phyloP scores from a whole-genome alignment of 2,888 invertebrate genomes.

The Tridacna gigas region DNA sequence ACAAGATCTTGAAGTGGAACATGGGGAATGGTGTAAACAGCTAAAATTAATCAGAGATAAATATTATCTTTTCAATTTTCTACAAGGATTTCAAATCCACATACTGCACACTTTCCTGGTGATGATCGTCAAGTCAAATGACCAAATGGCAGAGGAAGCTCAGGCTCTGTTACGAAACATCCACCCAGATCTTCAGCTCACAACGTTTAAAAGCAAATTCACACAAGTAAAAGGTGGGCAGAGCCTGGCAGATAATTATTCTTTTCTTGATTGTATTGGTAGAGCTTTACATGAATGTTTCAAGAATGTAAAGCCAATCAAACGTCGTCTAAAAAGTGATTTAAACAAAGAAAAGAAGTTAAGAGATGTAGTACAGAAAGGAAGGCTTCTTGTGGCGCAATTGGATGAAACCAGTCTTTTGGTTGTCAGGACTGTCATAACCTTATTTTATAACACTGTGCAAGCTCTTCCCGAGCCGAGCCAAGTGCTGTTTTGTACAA shows the following conservation, averaged over 20 bases:
- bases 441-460: slow-evolving; percentile 64
- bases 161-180: slow-evolving; percentile 57
- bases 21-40: slow-evolving; percentile 48
- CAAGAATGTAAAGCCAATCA: slow-evolving; percentile 13
- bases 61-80: slow-evolving; percentile 62
- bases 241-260: neutral
- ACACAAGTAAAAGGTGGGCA: neutral
- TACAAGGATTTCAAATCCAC: slow-evolving; percentile 64
- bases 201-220: neutral
- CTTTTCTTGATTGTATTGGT: slow-evolving; percentile 47
- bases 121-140: neutral
- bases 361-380: slow-evolving; percentile 60
- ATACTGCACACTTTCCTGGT: slow-evolving; percentile 54
- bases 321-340: slow-evolving; percentile 27
- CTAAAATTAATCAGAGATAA: slow-evolving; percentile 40
- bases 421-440: slow-evolving; percentile 63
- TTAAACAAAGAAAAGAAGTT: slow-evolving; percentile 33
- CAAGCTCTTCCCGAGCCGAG: slow-evolving; percentile 64
- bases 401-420: slow-evolving; percentile 62
- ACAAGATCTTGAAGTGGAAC: slow-evolving; percentile 24
- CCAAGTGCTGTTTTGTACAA: slow-evolving; percentile 67
- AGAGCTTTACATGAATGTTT: slow-evolving; percentile 45
- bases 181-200: slow-evolving; percentile 41
- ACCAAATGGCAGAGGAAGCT: slow-evolving; percentile 14
- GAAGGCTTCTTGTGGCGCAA: slow-evolving; percentile 58